Evolutionary conservation across 2,888 invertebrate species (phyloP).

Genomic region (Colletes collaris): DNA sequence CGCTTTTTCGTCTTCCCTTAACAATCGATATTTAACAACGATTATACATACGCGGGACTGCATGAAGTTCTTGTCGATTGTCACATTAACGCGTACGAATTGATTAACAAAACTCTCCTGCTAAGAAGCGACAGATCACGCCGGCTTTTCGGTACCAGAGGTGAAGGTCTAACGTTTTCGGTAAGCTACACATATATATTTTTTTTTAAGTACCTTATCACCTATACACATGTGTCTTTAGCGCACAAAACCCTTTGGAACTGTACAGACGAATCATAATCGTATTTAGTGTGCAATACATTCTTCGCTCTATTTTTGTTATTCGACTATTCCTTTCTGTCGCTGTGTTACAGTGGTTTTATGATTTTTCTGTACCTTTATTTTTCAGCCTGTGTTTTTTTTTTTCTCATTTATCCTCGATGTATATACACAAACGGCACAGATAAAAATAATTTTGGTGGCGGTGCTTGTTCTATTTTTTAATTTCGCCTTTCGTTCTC

Average conservation of each 20-base stretch:
- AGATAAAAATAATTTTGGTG: constrained; percentile 48
- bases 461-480: constrained; percentile 59
- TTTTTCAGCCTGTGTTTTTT: constrained; percentile 24
- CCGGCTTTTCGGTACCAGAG: constrained; percentile 77
- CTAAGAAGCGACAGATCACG: constrained; percentile 64
- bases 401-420: constrained; percentile 23
- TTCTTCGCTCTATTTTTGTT: constrained; percentile 51
- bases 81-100: constrained; percentile 47
- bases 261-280: constrained; percentile 50
- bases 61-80: constrained; percentile 40
- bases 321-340: constrained; percentile 34
- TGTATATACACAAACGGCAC: constrained; percentile 42
- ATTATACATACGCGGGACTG: constrained; percentile 1
- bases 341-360: constrained; percentile 15
- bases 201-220: constrained; percentile 41
- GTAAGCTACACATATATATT: constrained; percentile 77
- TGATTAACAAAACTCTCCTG: constrained; percentile 79
- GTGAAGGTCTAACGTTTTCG: constrained; percentile 79
- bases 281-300: constrained; percentile 81
- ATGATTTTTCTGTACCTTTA: background rate
- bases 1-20: constrained; percentile 30
- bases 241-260: constrained; percentile 25
- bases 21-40: constrained; percentile 31
- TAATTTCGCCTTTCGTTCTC: constrained; percentile 56
- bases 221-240: constrained; percentile 58